Conservation (phyloP, 2,113 vertebrate genomes). For the Gobio gobio region DNA sequence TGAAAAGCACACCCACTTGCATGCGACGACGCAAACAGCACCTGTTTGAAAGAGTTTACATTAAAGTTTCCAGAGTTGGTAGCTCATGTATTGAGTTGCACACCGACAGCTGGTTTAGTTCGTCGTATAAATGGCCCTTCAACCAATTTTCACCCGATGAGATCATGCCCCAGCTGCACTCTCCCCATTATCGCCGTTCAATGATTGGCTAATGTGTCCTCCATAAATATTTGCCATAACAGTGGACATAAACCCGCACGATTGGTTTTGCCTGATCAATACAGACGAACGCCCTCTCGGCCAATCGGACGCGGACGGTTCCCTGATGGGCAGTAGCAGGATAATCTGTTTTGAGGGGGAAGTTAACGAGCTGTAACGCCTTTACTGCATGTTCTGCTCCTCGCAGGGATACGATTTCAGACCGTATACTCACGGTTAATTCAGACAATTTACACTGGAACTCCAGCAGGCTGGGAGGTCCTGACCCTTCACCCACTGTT, state of each 20-base stretch:
- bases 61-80: constrained; percentile 20
- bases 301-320: constrained; percentile 57
- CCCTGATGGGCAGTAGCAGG: constrained; percentile 57
- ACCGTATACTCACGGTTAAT: constrained; percentile 59
- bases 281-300: constrained; percentile 53
- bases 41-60: constrained; percentile 27
- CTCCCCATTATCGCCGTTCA: constrained; percentile 50
- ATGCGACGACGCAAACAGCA: not conserved
- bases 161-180: constrained; percentile 56
- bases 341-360: constrained; percentile 66
- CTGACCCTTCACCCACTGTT: constrained; percentile 59
- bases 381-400: constrained; percentile 61
- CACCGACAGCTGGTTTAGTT: constrained; percentile 33
- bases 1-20: not conserved
- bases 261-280: constrained; percentile 69
- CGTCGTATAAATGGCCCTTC: constrained; percentile 22
- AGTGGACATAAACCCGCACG: constrained; percentile 63
- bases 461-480: constrained; percentile 56
- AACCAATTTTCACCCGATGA: constrained; percentile 51
- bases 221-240: constrained; percentile 68
- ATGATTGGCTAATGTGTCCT: constrained; percentile 60
- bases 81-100: constrained; percentile 28
- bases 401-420: constrained; percentile 61
- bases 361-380: constrained; percentile 66
- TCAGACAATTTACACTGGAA: constrained; percentile 67